Base-by-base conservation (phyloP, 2,888 invertebrate genomes). In the Pherbina coryleti region DNA sequence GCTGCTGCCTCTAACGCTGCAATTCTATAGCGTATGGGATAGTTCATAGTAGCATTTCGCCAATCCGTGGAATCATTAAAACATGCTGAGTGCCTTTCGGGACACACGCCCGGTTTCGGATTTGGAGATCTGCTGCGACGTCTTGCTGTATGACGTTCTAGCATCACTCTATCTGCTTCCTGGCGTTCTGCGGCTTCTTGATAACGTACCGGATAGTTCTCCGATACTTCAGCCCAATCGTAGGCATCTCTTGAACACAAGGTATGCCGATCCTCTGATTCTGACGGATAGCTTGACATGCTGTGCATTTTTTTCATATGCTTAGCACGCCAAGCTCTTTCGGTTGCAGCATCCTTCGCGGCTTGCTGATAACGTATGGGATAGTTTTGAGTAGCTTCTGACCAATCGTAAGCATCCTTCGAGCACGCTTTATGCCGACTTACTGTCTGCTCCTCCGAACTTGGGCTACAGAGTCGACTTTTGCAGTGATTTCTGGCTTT, bases 401-500 rank as follows among this genome's bases (percentile, higher is more conserved):
- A 22, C 74, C 76, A 74, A 60, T 76, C 66, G 11, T 37, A 1
- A 2, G 78, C 66, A 28, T 76, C 78, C 60, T 78, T 76, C 11
- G 28, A 76, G 49, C 78, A 79, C 3, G 34, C 62, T 17, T 66
- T 44, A 51, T 78, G 78, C 1, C 71, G 57, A 51, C 51, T 3
- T 44, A 9, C 19, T 17, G n/a, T 28, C 14, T 70, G 25, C 17
- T n/a, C n/a, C 22, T 53, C 31, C 51, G 70, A 22, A 0, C n/a
- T 5, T 19, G 22, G 9, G 17, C 9, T 51, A 17, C 5, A 17
- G 25, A 49, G 3, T 3, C 25, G 57, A n/a, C 53, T 25, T n/a
- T 19, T 71, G 31, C 31, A 31, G n/a, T 19, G 28, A 11, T 53
- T 71, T 31, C 34, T 71, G 28, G 53, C 51, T 53, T 62, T 69